Percentiles rank a stretch among this genome's conserved stretches.
Conservation (phyloP, 1,140 invertebrate genomes). For the Papilio xuthus region DNA sequence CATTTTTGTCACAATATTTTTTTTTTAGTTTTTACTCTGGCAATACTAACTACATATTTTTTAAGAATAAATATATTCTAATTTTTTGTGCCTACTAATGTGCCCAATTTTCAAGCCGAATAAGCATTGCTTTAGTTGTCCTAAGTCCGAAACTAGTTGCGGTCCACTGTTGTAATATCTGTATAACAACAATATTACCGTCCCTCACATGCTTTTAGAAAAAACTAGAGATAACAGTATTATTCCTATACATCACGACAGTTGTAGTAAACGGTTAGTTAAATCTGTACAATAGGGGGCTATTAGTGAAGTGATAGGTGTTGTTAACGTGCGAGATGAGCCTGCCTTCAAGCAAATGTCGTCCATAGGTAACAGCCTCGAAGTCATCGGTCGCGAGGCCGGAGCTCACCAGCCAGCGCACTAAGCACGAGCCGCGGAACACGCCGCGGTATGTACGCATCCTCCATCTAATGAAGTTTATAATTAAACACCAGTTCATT, state of each 20-base stretch:
- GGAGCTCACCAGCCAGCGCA: constrained; percentile 92
- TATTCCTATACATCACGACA: too few relatives aligned
- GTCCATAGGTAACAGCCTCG: constrained; percentile 92
- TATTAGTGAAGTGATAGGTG: constrained; percentile 90
- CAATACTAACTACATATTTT: constrained; percentile 6
- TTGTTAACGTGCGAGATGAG: constrained; percentile 92
- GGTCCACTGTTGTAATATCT: too few relatives aligned
- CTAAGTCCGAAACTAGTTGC: background rate
- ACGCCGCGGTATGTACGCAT: constrained; percentile 88
- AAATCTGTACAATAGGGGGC: constrained; percentile 87
- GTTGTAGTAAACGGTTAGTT: constrained; percentile 54
- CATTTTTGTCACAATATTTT: background rate
- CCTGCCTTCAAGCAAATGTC: constrained; percentile 90
- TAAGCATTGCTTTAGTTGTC: constrained; percentile 20
- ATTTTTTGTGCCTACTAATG: constrained; percentile 23
- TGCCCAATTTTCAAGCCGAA: constrained; percentile 24
- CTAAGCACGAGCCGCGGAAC: constrained; percentile 92
- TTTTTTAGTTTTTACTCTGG: constrained; percentile 3
- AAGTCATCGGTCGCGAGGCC: constrained; percentile 88
- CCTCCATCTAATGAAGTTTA: constrained; percentile 81
- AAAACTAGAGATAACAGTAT: too few relatives aligned
- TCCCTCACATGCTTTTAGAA: too few relatives aligned
- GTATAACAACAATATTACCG: too few relatives aligned
- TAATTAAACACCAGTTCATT: background rate
- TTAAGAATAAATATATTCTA: constrained; percentile 18